These are phyloP conservation scores for Poeciliopsis paucimaculata DNA, from an alignment of 2,797 vertebrate species.

Conservation along the genomic window DNA sequence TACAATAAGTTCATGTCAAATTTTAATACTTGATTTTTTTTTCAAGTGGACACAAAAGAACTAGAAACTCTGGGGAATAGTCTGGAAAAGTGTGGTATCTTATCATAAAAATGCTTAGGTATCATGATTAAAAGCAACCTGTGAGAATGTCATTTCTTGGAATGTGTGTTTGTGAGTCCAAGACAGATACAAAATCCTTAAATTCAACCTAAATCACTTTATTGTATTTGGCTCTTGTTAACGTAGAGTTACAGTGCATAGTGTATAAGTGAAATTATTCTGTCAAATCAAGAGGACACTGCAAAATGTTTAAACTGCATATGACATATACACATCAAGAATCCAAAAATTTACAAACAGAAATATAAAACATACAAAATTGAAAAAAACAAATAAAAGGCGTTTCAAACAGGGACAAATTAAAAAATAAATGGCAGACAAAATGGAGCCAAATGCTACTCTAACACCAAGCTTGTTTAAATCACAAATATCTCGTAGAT, in stretches of 20 bases:
- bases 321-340: constrained; percentile 44
- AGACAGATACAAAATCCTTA: background rate
- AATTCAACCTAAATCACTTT: constrained; percentile 29
- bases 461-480: constrained; percentile 44
- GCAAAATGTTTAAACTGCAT: constrained; percentile 60
- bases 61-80: background rate
- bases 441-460: constrained; percentile 43
- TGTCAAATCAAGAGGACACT: constrained; percentile 60
- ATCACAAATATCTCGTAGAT: constrained; percentile 26
- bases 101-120: background rate
- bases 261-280: constrained; percentile 55
- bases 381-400: constrained; percentile 41
- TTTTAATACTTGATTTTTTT: background rate
- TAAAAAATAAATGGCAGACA: constrained; percentile 30
- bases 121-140: background rate
- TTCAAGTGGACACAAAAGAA: background rate
- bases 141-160: background rate
- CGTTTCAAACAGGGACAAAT: constrained; percentile 32
- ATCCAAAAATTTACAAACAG: constrained; percentile 56
- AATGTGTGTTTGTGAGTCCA: background rate
- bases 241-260: constrained; percentile 65
- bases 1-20: background rate
- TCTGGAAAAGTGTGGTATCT: background rate
- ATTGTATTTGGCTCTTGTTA: constrained; percentile 62
- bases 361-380: constrained; percentile 58